Evolutionary conservation across 92 coral and sea anemone genomes (phyloP), one percentile per base, ranked within the genome.

Genomic region (Metridium senile): DNA sequence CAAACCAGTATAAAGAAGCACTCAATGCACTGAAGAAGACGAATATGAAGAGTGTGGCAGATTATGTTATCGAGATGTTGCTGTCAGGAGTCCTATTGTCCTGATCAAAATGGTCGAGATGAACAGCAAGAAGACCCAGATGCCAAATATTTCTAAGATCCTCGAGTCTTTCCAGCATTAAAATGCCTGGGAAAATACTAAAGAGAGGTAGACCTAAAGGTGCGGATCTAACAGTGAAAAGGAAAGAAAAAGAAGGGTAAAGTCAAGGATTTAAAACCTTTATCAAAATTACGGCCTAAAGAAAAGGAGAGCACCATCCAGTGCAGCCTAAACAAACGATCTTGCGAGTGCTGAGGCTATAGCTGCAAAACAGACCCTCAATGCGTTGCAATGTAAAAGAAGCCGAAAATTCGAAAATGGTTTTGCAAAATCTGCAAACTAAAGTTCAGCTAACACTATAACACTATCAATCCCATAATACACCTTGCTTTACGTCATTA

Each of bases 61-160:
- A 80, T 10, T 81, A 89, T 33, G 26, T 85, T 52, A 1, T 66
- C 8, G 74, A 73, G 28, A 89, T n/a, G n/a, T n/a, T n/a, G n/a
- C n/a, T n/a, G n/a, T n/a, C n/a, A n/a, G n/a, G 51, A 45, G 7
- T 45, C 51, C 51, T 45, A 45, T 45, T 45, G 51, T 45, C 7
- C 7, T 16, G 7, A 45, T 45, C 51, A 45, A 16, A 45, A 16
- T 7, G 51, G 16, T 45, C 51, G 16, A 45, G 51, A 45, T 45
- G 16, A 45, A 7, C 9, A 45, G 9, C 51, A 45, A 45, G 16
- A 7, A 45, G 51, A 45, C 51, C 51, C 51, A 45, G 51, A 45
- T 7, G 7, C 51, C 51, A 7, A 45, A 45, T 7, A 45, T 45
- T 7, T 7, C 51, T 7, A n/a, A n/a, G n/a, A n/a, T n/a, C 16